Conservation (phyloP, 2,113 vertebrate species). For the Thymallus thymallus region DNA sequence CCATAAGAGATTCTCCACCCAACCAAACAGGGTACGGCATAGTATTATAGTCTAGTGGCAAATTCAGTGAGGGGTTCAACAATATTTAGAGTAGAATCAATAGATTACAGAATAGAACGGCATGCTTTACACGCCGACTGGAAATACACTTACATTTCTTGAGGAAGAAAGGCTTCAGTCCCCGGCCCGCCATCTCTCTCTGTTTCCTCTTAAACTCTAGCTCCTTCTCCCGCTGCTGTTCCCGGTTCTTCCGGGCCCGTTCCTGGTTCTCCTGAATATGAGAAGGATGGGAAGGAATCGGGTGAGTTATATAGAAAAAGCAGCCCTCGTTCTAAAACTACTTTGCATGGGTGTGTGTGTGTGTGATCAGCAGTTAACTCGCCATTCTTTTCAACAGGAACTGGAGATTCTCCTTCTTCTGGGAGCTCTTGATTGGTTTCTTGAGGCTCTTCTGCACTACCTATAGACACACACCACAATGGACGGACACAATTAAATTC, state of each 20-base stretch:
- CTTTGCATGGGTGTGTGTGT: not conserved
- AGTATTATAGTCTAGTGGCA: too few relatives aligned
- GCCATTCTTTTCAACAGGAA: conserved; percentile 74
- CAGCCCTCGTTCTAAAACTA: too few relatives aligned
- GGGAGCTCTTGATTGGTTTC: conserved; percentile 40
- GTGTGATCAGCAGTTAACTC: conserved; percentile 18
- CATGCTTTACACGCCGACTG: too few relatives aligned
- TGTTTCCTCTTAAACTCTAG: conserved; percentile 75
- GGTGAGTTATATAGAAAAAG: too few relatives aligned
- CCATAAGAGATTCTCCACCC: too few relatives aligned
- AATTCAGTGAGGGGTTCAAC: too few relatives aligned
- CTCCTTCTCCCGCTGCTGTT: conserved; percentile 75
- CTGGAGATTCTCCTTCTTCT: conserved; percentile 64
- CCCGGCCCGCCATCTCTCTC: conserved; percentile 80
- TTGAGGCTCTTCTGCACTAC: conserved; percentile 63
- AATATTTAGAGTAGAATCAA: too few relatives aligned
- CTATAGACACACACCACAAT: conserved; percentile 34
- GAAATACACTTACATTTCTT: conserved; percentile 83
- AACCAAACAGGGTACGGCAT: too few relatives aligned
- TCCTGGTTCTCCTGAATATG: conserved; percentile 87
- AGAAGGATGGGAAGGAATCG: too few relatives aligned
- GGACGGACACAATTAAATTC: too few relatives aligned
- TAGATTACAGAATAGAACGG: too few relatives aligned
- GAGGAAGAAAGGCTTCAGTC: conserved; percentile 85
- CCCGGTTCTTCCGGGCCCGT: conserved; percentile 66